Percentiles rank a stretch among this genome's conserved stretches.
phyloP scores from a whole-genome alignment of 2,888 invertebrate genomes.

The Deroplatys truncata region DNA sequence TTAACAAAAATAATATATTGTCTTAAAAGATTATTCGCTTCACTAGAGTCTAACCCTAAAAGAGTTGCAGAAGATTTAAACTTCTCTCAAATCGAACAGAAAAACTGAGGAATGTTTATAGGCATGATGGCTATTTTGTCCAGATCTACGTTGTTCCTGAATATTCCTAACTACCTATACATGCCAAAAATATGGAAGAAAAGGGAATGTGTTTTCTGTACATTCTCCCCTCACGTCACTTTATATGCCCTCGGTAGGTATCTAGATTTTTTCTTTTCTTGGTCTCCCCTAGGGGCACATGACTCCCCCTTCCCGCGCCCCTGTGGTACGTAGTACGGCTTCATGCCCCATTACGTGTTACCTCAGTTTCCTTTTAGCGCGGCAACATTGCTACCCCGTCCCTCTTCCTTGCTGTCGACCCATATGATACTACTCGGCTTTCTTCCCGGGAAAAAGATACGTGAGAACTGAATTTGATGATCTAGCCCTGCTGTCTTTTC shows the following conservation, averaged over 20 bases:
- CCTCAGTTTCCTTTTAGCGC: constrained; percentile 21
- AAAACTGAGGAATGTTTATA: too few species aligned
- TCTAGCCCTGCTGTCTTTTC: neutral
- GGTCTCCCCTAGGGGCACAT: neutral
- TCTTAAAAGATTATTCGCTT: too few species aligned
- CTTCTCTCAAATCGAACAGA: too few species aligned
- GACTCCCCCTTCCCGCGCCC: neutral
- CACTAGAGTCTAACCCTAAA: too few species aligned
- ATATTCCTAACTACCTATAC: neutral
- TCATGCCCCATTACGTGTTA: constrained; percentile 24
- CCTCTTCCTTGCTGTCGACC: neutral
- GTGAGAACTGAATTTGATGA: constrained; percentile 16
- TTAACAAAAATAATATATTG: too few species aligned
- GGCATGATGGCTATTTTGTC: neutral
- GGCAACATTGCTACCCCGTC: neutral
- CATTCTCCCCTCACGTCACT: neutral
- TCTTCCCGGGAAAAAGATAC: neutral
- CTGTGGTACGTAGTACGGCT: neutral
- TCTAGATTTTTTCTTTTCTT: neutral
- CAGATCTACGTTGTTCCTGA: neutral
- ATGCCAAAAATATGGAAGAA: neutral
- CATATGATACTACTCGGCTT: constrained; percentile 8
- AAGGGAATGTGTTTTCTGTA: neutral
- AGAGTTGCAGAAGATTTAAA: too few species aligned
- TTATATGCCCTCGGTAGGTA: neutral